phyloP scores from a whole-genome alignment of 1,140 invertebrate species.

The honey bee (Apis mellifera) region Amel_HAv3.1 CM009942.2:4108501-4109000 shows the following conservation, averaged over 20 bases:
- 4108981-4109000: too few relatives aligned
- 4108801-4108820: background rate
- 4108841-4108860: background rate
- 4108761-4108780: constrained; percentile 9
- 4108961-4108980: too few relatives aligned
- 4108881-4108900: too few relatives aligned
- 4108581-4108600: too few relatives aligned
- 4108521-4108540: too few relatives aligned
- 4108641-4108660: background rate
- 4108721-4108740: background rate
- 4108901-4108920: too few relatives aligned
- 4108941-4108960: too few relatives aligned
- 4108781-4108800: background rate
- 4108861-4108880: background rate
- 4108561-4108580: too few relatives aligned
- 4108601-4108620: too few relatives aligned
- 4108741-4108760: background rate
- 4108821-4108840: background rate
- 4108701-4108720: constrained; percentile 2
- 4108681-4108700: background rate
- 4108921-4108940: too few relatives aligned
- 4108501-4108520: too few relatives aligned
- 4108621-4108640: background rate
- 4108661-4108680: constrained; percentile 2
- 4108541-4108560: too few relatives aligned